Base-by-base conservation (phyloP, 1,140 invertebrate genomes). In the Hyphantria cunea region DNA sequence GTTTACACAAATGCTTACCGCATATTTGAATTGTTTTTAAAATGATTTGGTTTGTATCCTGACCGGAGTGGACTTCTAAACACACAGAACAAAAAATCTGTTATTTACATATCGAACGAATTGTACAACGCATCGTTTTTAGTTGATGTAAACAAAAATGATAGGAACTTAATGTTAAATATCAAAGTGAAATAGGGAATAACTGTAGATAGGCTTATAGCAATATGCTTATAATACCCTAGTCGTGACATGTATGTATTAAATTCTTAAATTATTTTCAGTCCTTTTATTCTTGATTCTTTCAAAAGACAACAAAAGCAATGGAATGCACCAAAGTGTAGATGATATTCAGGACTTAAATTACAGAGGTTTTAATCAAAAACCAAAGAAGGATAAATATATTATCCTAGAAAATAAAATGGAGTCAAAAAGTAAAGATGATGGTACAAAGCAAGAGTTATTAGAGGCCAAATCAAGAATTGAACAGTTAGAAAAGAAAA, bases 401-500 rank as follows among this genome's bases (percentile, higher is more conserved):
- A 65, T 69, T n/a, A 51, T 61, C 56, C 62, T 62, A 70, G 53
- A 65, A 32, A 75, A 74, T 62, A 25, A 25, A 1, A 76, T 65
- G 51, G 59, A 81, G 14, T 17, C 50, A 25, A 74, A 53, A 39
- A 72, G 55, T 51, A 56, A 59, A 41, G 69, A 69, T 50, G 86
- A 84, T 37, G 80, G 78, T 45, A 90, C 91, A 48, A 92, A 92
- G 44, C 86, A 76, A 50, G 92, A 94, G 69, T 72, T 95, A 6
- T 76, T 92, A 50, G 92, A 94, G 67, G 94, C 94, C 0, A 93
- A 93, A 56, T 87, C 84, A 39, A 91, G 92, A 75, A 94, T 97
- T 62, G 85, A 91, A 45, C 91, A 94, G 25, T 78, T 97, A 42
- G 95, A 96, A 84, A 92, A 93, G 13, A 95, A 95, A 89, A 82